Conservation (phyloP, 2,113 vertebrate genomes). For the Limanda limanda region DNA sequence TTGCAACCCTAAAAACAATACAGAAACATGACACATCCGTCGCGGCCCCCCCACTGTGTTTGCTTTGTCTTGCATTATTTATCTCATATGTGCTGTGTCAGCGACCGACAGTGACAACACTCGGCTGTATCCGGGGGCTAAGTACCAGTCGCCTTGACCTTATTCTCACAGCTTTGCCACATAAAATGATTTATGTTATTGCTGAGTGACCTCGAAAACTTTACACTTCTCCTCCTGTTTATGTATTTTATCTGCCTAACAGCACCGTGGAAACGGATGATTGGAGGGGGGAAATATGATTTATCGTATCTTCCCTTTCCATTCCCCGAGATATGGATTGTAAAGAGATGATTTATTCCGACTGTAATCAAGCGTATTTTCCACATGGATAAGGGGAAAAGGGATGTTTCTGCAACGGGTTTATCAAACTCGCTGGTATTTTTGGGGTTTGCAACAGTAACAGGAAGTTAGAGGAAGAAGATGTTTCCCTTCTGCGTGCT, state of each 20-base stretch:
- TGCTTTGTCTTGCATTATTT: constrained; percentile 81
- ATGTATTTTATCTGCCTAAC: constrained; percentile 57
- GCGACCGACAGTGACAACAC: constrained; percentile 60
- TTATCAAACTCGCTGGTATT: constrained; percentile 20
- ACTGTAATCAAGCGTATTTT: constrained; percentile 32
- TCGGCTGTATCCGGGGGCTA: too few relatives aligned
- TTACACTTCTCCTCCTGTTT: constrained; percentile 62
- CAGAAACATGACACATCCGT: constrained; percentile 49
- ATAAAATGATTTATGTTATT: constrained; percentile 81
- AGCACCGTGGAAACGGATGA: constrained; percentile 40
- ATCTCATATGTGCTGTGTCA: constrained; percentile 79
- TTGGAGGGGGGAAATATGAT: constrained; percentile 38
- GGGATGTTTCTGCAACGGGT: background rate
- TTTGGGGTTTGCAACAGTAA: background rate
- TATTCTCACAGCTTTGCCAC: constrained; percentile 79
- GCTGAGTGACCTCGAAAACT: constrained; percentile 78
- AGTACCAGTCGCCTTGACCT: constrained; percentile 78
- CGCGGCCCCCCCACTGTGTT: constrained; percentile 38
- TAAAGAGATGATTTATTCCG: constrained; percentile 29
- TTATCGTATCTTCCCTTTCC: constrained; percentile 44
- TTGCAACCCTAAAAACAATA: constrained; percentile 34
- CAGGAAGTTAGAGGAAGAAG: background rate
- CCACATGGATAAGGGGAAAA: constrained; percentile 22
- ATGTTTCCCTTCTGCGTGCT: background rate
- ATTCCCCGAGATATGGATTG: constrained; percentile 25